Conservation (phyloP, 2,797 vertebrate species). For the Delichon dasypus region DNA sequence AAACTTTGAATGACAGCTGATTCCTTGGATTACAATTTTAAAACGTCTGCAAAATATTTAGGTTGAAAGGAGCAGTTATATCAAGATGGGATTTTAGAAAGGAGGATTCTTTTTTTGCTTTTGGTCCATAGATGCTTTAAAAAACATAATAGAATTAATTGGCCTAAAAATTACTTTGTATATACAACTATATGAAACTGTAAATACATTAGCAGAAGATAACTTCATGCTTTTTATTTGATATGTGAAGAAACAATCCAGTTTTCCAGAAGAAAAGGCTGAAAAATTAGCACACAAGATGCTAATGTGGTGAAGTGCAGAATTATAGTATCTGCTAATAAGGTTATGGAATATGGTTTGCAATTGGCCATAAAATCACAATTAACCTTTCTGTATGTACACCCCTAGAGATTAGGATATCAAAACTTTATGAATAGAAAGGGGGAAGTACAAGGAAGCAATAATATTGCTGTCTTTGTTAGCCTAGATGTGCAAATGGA, state of each 20-base stretch:
- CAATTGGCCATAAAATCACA: conserved; percentile 13
- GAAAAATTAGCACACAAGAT: background rate
- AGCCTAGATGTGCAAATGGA: background rate
- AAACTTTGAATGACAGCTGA: conserved; percentile 35
- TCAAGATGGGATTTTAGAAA: conserved; percentile 27
- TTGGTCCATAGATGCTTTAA: background rate
- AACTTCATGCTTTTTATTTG: background rate
- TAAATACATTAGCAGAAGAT: background rate
- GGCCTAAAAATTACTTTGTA: background rate
- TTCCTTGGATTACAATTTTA: conserved; percentile 53
- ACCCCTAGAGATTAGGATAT: background rate
- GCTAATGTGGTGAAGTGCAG: background rate
- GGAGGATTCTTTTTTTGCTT: background rate
- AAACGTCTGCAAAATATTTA: conserved; percentile 52
- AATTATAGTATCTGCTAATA: background rate
- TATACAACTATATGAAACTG: background rate
- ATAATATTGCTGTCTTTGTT: background rate
- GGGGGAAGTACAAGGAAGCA: background rate
- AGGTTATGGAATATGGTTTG: background rate
- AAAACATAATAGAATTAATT: background rate
- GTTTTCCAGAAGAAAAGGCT: background rate
- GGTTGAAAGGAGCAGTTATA: conserved; percentile 21
- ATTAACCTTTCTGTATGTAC: background rate
- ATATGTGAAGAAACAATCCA: background rate
- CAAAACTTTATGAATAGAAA: background rate